Conservation (phyloP, 2,797 vertebrate species). For the Cuculus canorus region DNA sequence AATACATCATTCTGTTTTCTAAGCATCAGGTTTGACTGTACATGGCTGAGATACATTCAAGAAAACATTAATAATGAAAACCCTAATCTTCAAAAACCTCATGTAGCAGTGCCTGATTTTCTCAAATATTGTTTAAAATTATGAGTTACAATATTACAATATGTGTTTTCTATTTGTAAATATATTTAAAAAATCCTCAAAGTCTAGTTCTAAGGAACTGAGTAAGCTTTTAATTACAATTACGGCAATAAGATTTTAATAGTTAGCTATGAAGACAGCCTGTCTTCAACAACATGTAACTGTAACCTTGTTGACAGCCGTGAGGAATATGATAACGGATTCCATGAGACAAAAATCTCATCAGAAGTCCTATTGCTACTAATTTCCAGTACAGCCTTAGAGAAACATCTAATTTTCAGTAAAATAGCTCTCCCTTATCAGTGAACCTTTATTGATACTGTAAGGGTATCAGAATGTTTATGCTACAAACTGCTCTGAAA, state of each 20-base stretch:
- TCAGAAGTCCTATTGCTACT: not conserved
- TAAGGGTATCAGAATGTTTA: not conserved
- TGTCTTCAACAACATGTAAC: not conserved
- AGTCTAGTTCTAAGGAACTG: not conserved
- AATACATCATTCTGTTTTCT: conserved; percentile 42
- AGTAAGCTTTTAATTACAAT: not conserved
- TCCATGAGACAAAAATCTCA: not conserved
- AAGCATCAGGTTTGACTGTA: conserved; percentile 15
- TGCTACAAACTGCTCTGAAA: not conserved
- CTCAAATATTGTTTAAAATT: conserved; percentile 10
- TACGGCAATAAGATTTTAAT: not conserved
- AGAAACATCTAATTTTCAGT: not conserved
- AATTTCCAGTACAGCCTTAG: not conserved
- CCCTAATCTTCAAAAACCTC: conserved; percentile 45
- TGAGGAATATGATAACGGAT: not conserved
- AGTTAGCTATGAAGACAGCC: accelerated
- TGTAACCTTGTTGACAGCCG: not conserved
- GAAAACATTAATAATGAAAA: conserved; percentile 60
- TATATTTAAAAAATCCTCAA: not conserved
- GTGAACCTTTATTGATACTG: not conserved
- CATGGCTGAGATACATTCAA: conserved; percentile 1
- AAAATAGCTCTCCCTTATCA: not conserved
- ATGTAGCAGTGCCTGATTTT: conserved; percentile 26
- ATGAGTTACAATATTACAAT: not conserved
- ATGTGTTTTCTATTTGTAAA: not conserved